Evolutionary conservation across 2,113 vertebrate genomes (phyloP).

Genomic region (Chascanopsetta lugubris): DNA sequence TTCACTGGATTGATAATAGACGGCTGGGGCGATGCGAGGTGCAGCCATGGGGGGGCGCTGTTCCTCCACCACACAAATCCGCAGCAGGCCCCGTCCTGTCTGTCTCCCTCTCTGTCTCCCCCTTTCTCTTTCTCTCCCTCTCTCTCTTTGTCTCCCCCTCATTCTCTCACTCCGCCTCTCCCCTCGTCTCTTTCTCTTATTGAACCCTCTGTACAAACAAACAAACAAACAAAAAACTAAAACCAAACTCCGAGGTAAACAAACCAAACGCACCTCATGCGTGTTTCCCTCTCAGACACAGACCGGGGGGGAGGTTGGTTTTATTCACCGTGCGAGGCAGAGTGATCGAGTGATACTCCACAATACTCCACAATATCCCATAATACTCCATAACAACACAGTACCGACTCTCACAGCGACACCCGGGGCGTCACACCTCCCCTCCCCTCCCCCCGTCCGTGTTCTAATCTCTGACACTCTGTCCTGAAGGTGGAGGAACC

Average conservation of each 20-base stretch:
- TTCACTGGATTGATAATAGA: neutral
- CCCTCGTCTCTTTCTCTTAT: neutral
- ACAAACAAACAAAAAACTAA: no score
- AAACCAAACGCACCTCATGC: neutral
- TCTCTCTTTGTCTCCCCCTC: neutral
- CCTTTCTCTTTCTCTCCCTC: slow-evolving; percentile 11
- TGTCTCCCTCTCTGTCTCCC: slow-evolving; percentile 1
- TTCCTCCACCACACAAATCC: slow-evolving; percentile 37
- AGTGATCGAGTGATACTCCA: neutral
- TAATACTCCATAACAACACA: no score
- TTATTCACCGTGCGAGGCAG: neutral
- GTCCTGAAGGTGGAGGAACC: no score
- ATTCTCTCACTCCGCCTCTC: neutral
- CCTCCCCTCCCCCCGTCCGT: no score
- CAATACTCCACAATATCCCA: neutral
- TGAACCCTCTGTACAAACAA: neutral
- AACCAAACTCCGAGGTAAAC: neutral
- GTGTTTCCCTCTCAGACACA: slow-evolving; percentile 5
- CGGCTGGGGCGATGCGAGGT: neutral
- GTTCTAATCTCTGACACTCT: no score
- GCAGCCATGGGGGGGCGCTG: slow-evolving; percentile 52
- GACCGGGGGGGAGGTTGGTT: neutral
- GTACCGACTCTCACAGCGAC: no score
- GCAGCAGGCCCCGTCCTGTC: slow-evolving; percentile 54
- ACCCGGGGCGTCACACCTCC: no score